A percentile compares a stretch with the other conserved stretches of the same genome.
Evolutionary conservation across 2,113 vertebrate species (phyloP).

Genomic region (Ochotona princeps): DNA sequence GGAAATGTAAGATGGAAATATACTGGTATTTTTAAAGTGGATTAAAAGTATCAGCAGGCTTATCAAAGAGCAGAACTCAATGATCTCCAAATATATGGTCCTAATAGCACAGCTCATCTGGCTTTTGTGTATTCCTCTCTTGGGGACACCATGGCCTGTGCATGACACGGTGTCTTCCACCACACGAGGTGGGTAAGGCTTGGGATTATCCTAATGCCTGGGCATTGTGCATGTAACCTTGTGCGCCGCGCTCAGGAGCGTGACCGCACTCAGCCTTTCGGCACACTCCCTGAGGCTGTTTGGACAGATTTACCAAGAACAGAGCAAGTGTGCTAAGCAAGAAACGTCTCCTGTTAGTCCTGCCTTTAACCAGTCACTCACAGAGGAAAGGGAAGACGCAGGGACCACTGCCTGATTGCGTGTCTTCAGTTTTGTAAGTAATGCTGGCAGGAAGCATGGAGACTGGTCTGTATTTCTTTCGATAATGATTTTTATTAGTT

Average conservation of each 20-base stretch:
- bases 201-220: too few species aligned
- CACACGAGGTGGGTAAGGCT: too few species aligned
- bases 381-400: neutral
- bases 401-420: neutral
- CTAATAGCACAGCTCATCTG: neutral
- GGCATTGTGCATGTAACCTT: neutral
- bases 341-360: neutral
- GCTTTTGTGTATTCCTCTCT: neutral
- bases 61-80: slow-evolving; percentile 9
- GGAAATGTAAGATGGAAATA: neutral
- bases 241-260: neutral
- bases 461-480: neutral
- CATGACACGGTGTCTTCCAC: too few species aligned
- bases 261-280: neutral
- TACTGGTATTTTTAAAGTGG: neutral
- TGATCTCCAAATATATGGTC: neutral
- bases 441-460: neutral
- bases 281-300: neutral
- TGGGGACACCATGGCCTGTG: neutral
- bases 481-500: neutral
- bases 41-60: slow-evolving; percentile 10
- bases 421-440: slow-evolving; percentile 56
- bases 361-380: neutral
- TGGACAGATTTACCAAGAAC: neutral
- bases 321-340: neutral